Evolutionary conservation across 2,113 vertebrate species (phyloP).

Genomic region (Atrichornis clamosus): DNA sequence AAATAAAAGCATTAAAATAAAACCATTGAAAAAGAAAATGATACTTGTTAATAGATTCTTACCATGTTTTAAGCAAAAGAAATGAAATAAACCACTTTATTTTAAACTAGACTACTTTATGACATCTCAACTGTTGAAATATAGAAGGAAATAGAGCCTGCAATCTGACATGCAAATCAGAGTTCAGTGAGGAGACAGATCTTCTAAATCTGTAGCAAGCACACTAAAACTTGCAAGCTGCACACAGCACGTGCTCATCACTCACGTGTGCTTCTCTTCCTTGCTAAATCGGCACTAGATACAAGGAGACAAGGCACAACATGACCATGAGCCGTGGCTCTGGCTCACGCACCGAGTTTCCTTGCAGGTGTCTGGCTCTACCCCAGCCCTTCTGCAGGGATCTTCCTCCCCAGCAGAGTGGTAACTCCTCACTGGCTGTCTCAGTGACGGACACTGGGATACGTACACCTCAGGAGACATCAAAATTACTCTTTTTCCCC

Average conservation of each 20-base stretch:
- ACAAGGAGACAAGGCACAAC: background rate
- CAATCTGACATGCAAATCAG: background rate
- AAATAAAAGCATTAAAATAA: background rate
- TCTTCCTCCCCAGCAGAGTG: background rate
- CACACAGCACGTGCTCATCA: background rate
- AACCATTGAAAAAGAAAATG: background rate
- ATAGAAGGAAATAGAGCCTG: background rate
- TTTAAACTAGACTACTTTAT: background rate
- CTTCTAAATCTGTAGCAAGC: background rate
- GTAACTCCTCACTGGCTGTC: background rate
- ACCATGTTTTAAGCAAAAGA: background rate
- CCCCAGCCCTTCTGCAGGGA: background rate
- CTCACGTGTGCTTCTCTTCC: background rate
- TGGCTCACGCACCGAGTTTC: rapidly evolving
- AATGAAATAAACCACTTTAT: background rate
- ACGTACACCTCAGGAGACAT: background rate
- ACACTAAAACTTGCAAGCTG: background rate
- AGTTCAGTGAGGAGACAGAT: background rate
- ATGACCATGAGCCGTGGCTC: rapidly evolving
- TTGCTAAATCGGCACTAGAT: background rate
- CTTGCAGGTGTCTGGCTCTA: background rate
- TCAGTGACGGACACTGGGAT: background rate
- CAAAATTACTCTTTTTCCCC: background rate
- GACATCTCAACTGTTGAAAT: background rate
- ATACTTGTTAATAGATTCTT: background rate